Base-by-base conservation (phyloP, 2,113 vertebrate genomes). In the Phyllopteryx taeniolatus region DNA sequence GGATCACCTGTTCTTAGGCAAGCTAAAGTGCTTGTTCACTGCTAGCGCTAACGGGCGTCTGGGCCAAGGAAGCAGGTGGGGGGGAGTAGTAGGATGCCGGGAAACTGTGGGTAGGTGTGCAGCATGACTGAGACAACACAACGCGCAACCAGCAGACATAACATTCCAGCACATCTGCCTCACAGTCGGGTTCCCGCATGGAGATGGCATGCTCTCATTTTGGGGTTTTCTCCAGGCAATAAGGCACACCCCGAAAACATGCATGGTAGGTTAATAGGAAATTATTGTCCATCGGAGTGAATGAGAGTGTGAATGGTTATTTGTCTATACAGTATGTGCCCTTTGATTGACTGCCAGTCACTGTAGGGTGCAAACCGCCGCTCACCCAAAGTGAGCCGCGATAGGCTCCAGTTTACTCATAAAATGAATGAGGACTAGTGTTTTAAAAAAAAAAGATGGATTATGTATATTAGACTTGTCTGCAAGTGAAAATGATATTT, bases 1-100 rank as follows among this genome's bases (percentile, higher is more conserved):
- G 87, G 82, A 91, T 91, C 88, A 89, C 90, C 89, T 92, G 88
- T 87, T 89, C 86, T 89, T 90, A 91, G 88, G 90, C 91, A 86
- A 83, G 86, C 87, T 89, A 85, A 85, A 88, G 83, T 78, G 76
- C 86, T 79, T 83, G 87, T 89, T 89, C 87, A 80, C 86, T 83
- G 79, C 81, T 85, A 54, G 79, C 74, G 83, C 83, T 86, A 89
- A 86, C 85, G 86, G 85, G 72, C 75, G 68, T 74, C 74, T 73
- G 64, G 77, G 73, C 82, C 59, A 54, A 22, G 81, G 83, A 72
- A 80, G 68, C 53, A 51, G 56, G 67, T 43, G 27, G 66, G 33
- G 66, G 59, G 62, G 64, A 39, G 70, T 77, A 47, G 54, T 47
- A 35, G 71, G 72, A 84, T 33, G 51, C 60, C 1, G 66, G 49